phyloP scores from a whole-genome alignment of 2,888 invertebrate genomes.

The Linnaemya vulpina region DNA sequence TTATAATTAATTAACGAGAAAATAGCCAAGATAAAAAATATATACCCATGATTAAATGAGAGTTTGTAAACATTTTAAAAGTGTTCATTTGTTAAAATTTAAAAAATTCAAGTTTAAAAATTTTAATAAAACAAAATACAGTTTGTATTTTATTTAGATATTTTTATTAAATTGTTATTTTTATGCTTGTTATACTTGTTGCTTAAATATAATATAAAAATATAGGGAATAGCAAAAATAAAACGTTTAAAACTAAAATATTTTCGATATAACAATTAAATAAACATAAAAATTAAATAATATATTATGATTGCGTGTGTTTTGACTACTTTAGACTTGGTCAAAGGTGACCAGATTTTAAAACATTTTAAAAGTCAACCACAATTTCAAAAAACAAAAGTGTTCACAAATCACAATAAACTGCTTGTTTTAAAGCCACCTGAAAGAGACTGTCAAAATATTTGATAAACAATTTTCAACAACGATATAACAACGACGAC shows the following conservation, averaged over 20 bases:
- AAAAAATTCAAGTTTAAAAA: no score
- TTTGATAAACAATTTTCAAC: conserved; percentile 48
- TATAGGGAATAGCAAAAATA: neutral
- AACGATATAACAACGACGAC: conserved; percentile 50
- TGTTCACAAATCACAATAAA: conserved; percentile 71
- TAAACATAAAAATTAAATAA: conserved; percentile 30
- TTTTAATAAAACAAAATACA: no score
- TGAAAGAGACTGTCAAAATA: conserved; percentile 68
- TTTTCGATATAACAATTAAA: conserved; percentile 27
- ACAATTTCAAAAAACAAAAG: conserved; percentile 55
- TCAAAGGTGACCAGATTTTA: conserved; percentile 52
- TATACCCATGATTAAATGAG: neutral
- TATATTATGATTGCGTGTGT: conserved; percentile 67
- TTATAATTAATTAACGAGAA: neutral
- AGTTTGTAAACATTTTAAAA: no score
- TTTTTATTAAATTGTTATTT: neutral
- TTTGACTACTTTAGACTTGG: conserved; percentile 48
- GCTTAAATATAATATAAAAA: conserved; percentile 8
- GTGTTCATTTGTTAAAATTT: no score
- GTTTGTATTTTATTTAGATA: neutral
- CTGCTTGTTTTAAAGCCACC: conserved; percentile 62
- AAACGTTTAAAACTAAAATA: neutral
- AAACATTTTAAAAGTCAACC: conserved; percentile 43
- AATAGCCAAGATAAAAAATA: neutral
- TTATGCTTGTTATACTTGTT: conserved; percentile 37